These are phyloP conservation scores for Aphyosemion australe DNA, from an alignment of 2,113 vertebrate genomes.

Conservation along the genomic window DNA sequence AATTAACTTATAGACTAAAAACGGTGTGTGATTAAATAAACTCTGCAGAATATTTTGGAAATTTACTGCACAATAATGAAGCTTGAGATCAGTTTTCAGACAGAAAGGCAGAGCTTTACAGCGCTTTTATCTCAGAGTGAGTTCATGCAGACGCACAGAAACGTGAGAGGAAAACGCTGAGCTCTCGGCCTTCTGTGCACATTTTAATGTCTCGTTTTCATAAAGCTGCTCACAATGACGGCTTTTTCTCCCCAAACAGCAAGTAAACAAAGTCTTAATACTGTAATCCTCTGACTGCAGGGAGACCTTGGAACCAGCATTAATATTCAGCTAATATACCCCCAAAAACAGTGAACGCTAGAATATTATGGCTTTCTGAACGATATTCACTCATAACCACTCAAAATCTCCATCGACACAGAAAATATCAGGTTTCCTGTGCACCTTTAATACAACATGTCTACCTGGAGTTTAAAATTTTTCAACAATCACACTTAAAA, in stretches of 20 bases:
- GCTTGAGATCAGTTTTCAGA: neutral
- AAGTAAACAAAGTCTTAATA: conserved; percentile 62
- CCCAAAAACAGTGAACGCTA: conserved; percentile 7
- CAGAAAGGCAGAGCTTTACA: no score
- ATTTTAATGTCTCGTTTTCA: neutral
- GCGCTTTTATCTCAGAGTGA: no score
- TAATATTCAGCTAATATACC: conserved; percentile 25
- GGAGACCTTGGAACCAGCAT: conserved; percentile 28
- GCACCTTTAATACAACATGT: no score
- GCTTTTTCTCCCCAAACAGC: conserved; percentile 45
- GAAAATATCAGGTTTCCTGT: no score
- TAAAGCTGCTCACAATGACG: conserved; percentile 67
- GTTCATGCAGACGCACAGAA: no score
- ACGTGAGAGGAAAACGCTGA: conserved; percentile 9
- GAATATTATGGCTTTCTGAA: neutral
- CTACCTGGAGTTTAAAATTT: no score
- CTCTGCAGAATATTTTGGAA: neutral
- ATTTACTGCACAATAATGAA: neutral
- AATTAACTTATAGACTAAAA: neutral
- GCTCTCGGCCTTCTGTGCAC: neutral
- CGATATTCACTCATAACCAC: no score
- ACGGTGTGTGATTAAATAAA: no score
- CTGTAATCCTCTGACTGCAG: conserved; percentile 73
- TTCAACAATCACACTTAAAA: no score
- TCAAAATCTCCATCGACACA: no score